These are phyloP conservation scores for Microtus montanus DNA, from an alignment of 2,113 vertebrate species.

Conservation along the genomic window DNA sequence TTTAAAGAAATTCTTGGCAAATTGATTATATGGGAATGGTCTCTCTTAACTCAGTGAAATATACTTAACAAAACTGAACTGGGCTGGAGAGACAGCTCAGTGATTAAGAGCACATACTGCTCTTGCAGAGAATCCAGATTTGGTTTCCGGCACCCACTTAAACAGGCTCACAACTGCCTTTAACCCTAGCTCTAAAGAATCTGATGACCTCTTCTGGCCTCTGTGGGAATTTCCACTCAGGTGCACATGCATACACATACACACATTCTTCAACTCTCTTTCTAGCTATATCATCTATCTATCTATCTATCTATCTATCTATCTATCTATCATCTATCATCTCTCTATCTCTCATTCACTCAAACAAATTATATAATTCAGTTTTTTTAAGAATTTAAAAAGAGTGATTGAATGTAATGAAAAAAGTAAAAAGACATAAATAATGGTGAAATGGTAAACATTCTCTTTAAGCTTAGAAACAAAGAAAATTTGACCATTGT, in stretches of 20 bases:
- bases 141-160: not conserved
- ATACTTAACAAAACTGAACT: not conserved
- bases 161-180: not conserved
- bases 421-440: not conserved
- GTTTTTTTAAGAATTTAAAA: not conserved
- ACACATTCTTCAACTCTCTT: not conserved
- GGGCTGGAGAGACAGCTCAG: not conserved
- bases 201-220: not conserved
- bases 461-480: constrained; percentile 18
- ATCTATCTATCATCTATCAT: too few species aligned
- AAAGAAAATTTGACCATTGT: not conserved
- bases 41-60: not conserved
- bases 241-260: not conserved
- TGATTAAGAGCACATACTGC: not conserved
- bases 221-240: not conserved
- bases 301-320: too few species aligned
- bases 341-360: not conserved
- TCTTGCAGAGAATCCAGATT: not conserved
- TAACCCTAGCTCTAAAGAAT: not conserved
- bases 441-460: not conserved
- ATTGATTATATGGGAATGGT: not conserved
- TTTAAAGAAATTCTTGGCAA: not conserved
- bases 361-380: not conserved
- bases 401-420: not conserved
- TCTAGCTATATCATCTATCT: too few species aligned